Conservation (phyloP, 1,140 invertebrate genomes). For the Drosophila lacteicornis region DNA sequence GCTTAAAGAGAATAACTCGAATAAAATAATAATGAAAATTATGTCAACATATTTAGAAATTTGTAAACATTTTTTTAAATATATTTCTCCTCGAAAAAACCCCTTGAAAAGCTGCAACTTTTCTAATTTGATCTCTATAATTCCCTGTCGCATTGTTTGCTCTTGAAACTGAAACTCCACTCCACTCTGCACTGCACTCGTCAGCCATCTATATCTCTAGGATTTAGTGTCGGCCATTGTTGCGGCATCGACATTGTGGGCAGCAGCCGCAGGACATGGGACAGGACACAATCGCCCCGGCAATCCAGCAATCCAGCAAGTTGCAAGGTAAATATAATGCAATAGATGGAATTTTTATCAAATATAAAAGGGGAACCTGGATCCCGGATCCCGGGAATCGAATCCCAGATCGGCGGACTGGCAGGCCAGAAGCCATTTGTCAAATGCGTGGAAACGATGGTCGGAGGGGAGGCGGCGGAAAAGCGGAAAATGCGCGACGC, state of each 20-base stretch:
- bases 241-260: slow-evolving; percentile 49
- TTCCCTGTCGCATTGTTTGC: slow-evolving; percentile 14
- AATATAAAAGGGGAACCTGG: slow-evolving; percentile 60
- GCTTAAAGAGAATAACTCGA: too few species aligned
- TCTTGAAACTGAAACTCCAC: slow-evolving; percentile 29
- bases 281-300: slow-evolving; percentile 16
- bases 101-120: background rate
- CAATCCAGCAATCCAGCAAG: slow-evolving; percentile 28
- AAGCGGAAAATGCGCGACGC: slow-evolving; percentile 69
- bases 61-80: background rate
- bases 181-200: background rate
- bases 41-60: too few species aligned
- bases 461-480: slow-evolving; percentile 35
- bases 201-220: slow-evolving; percentile 32
- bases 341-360: slow-evolving; percentile 81
- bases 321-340: slow-evolving; percentile 76
- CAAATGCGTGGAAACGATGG: slow-evolving; percentile 64
- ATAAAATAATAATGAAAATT: too few species aligned
- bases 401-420: slow-evolving; percentile 64
- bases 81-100: too few species aligned
- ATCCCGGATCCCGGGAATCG: slow-evolving; percentile 42
- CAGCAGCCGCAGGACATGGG: slow-evolving; percentile 27
- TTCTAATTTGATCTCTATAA: slow-evolving; percentile 9
- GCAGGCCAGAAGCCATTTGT: slow-evolving; percentile 79
- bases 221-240: slow-evolving; percentile 53